A percentile compares a stretch with the other conserved stretches of the same genome.
Evolutionary conservation across 2,113 vertebrate genomes (phyloP).

Genomic region (Anas platyrhynchos): DNA sequence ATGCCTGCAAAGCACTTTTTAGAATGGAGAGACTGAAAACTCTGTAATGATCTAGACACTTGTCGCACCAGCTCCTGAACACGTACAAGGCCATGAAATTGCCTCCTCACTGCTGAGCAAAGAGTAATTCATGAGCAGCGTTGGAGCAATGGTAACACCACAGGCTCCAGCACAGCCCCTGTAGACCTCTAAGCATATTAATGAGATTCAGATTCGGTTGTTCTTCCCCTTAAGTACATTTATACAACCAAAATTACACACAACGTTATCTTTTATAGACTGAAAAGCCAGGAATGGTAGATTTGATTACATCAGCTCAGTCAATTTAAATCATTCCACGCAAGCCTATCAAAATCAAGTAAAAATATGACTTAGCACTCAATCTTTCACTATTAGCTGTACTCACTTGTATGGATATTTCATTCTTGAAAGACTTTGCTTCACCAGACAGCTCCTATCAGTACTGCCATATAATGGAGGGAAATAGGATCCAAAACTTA

Average conservation of each 20-base stretch:
- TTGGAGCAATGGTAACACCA: not conserved
- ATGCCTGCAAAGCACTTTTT: not conserved
- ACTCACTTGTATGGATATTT: not conserved
- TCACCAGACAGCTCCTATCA: not conserved
- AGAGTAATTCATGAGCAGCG: not conserved
- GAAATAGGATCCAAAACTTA: not conserved
- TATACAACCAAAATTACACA: conserved; percentile 43
- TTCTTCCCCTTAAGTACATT: conserved; percentile 31
- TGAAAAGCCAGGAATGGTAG: not conserved
- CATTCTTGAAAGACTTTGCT: not conserved
- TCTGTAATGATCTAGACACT: not conserved
- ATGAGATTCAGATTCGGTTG: conserved; percentile 24
- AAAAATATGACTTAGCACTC: not conserved
- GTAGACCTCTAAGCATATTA: conserved; percentile 16
- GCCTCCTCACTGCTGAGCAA: not conserved
- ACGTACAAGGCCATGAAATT: not conserved
- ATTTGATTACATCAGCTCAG: not conserved
- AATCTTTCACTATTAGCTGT: not conserved
- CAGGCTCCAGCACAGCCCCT: conserved; percentile 6
- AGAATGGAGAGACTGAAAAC: not conserved
- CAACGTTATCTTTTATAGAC: not conserved
- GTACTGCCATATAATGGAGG: not conserved
- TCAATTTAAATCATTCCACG: not conserved
- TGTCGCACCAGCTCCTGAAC: not conserved
- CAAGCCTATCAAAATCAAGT: not conserved